These are phyloP conservation scores for Puffinus mauretanicus DNA, from an alignment of 2,113 vertebrate genomes.

Conservation along the genomic window DNA sequence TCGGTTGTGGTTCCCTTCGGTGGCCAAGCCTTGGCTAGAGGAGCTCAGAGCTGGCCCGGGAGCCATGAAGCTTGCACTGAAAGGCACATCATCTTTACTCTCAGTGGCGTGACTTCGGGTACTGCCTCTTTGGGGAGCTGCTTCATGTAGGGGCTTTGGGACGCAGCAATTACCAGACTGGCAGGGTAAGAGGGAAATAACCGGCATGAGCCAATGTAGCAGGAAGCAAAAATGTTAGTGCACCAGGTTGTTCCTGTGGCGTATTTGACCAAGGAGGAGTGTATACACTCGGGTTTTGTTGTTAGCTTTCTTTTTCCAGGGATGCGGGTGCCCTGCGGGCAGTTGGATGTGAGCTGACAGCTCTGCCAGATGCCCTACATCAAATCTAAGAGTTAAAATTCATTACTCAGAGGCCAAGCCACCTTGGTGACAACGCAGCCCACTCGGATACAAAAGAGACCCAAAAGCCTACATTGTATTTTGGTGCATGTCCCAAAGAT, in stretches of 20 bases:
- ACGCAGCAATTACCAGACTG: not conserved
- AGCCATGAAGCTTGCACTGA: not conserved
- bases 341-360: not conserved
- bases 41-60: not conserved
- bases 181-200: not conserved
- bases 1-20: not conserved
- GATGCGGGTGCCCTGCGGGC: rapidly evolving
- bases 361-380: not conserved
- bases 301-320: not conserved
- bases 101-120: not conserved
- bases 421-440: not conserved
- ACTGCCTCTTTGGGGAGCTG: not conserved
- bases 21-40: not conserved
- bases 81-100: not conserved
- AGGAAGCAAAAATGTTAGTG: not conserved
- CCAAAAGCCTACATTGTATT: rapidly evolving
- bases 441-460: not conserved
- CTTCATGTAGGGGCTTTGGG: not conserved
- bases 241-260: not conserved
- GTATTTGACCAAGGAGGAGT: not conserved
- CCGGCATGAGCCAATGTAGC: rapidly evolving
- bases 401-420: not conserved
- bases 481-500: not conserved
- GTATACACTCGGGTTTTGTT: not conserved
- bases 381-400: not conserved